Conservation (phyloP, 2,888 invertebrate genomes). For the Tinea pellionella region DNA sequence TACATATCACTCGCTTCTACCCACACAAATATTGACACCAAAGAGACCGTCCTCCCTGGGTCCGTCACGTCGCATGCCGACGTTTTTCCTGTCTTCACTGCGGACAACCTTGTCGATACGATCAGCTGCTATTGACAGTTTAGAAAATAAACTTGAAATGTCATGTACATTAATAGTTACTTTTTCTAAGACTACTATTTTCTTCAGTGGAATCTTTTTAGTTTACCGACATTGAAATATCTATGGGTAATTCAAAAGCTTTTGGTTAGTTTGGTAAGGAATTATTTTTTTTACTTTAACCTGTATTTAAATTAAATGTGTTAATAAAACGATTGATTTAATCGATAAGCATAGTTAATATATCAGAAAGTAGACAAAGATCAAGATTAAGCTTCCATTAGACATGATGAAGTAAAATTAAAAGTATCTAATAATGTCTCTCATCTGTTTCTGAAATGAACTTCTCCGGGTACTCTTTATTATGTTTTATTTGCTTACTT, state of each 20-base stretch:
- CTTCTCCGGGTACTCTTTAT: background rate
- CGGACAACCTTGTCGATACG: constrained; percentile 3
- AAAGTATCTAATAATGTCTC: background rate
- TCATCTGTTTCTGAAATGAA: background rate
- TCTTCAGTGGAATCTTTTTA: background rate
- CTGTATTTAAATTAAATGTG: too few relatives aligned
- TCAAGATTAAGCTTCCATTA: too few relatives aligned
- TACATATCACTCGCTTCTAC: background rate
- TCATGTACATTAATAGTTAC: constrained; percentile 6
- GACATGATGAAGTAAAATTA: background rate
- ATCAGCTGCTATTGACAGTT: constrained; percentile 12
- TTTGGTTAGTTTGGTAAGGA: too few relatives aligned
- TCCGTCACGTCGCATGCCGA: constrained; percentile 8
- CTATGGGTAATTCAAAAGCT: background rate
- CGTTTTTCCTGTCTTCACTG: constrained; percentile 5
- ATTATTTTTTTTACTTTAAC: too few relatives aligned
- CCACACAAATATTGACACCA: constrained; percentile 11
- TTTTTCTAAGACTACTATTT: constrained; percentile 1
- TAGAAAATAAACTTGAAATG: constrained; percentile 2
- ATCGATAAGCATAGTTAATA: too few relatives aligned
- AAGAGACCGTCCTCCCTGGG: background rate
- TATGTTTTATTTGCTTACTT: background rate
- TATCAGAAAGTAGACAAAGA: too few relatives aligned
- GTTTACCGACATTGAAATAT: background rate
- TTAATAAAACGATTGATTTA: too few relatives aligned